phyloP scores from a whole-genome alignment of 2,888 invertebrate genomes.

The Diarsia dahlii region DNA sequence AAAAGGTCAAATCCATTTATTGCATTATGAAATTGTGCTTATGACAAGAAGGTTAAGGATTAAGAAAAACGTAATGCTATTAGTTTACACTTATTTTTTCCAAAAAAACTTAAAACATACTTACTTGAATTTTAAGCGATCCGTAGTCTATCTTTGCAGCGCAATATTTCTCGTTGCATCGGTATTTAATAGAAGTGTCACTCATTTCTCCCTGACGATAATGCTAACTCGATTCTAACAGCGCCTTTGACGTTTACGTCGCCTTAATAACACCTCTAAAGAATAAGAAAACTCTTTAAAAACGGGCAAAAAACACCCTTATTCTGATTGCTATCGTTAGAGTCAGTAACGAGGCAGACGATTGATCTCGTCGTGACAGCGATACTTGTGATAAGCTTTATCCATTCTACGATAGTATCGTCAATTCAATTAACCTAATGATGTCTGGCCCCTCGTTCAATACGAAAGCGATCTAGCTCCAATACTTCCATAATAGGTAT shows the following conservation, averaged over 20 bases:
- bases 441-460: conserved; percentile 75
- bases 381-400: conserved; percentile 83
- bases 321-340: conserved; percentile 69
- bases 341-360: conserved; percentile 79
- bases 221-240: conserved; percentile 27
- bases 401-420: conserved; percentile 80
- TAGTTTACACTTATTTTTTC: too few relatives aligned
- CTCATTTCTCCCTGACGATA: conserved; percentile 2
- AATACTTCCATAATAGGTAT: conserved; percentile 69
- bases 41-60: neutral
- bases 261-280: conserved; percentile 58
- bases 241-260: conserved; percentile 24
- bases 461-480: conserved; percentile 68
- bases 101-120: neutral
- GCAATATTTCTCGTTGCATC: neutral
- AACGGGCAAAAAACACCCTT: conserved; percentile 58
- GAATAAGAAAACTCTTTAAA: conserved; percentile 58
- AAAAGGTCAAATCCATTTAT: neutral
- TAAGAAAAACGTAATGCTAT: neutral
- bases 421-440: conserved; percentile 86
- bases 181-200: neutral
- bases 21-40: neutral
- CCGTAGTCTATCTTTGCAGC: neutral
- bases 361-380: conserved; percentile 83
- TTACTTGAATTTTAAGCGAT: neutral